Evolutionary conservation across 2,113 vertebrate genomes (phyloP).

Genomic region (Bothrops jararaca): DNA sequence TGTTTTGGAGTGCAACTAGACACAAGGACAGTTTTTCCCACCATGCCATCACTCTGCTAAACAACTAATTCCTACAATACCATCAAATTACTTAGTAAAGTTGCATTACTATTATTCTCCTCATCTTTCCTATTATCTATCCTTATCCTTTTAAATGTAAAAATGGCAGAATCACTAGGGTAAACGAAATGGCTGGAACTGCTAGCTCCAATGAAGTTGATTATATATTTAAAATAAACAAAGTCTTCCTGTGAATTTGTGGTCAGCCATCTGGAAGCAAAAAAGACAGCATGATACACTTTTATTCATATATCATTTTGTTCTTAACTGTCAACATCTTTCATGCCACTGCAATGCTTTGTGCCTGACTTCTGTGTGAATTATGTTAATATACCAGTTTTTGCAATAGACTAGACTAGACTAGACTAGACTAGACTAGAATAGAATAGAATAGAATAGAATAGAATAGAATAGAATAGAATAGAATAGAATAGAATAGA

Average conservation of each 20-base stretch:
- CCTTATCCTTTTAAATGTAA: not conserved
- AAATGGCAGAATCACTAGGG: not conserved
- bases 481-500: too few species aligned
- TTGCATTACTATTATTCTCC: too few species aligned
- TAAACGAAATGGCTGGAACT: not conserved
- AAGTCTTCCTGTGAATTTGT: slow-evolving; percentile 2
- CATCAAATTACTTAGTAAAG: too few species aligned
- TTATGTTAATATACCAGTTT: not conserved
- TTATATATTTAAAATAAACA: slow-evolving; percentile 10
- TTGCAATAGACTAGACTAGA: not conserved
- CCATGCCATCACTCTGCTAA: too few species aligned
- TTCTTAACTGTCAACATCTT: not conserved
- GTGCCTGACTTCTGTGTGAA: not conserved
- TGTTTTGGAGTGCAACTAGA: too few species aligned
- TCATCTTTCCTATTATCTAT: too few species aligned
- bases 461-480: too few species aligned
- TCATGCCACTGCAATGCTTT: not conserved
- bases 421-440: too few species aligned
- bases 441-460: too few species aligned
- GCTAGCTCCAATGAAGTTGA: not conserved
- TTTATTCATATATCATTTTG: not conserved
- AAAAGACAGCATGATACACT: not conserved
- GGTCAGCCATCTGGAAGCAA: slow-evolving; percentile 4
- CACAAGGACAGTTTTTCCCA: too few species aligned
- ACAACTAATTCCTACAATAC: too few species aligned